Percentiles rank a stretch among this genome's conserved stretches.
Evolutionary conservation across 2,797 vertebrate species (phyloP).

Genomic region (Mormyrus hasselquistii): DNA sequence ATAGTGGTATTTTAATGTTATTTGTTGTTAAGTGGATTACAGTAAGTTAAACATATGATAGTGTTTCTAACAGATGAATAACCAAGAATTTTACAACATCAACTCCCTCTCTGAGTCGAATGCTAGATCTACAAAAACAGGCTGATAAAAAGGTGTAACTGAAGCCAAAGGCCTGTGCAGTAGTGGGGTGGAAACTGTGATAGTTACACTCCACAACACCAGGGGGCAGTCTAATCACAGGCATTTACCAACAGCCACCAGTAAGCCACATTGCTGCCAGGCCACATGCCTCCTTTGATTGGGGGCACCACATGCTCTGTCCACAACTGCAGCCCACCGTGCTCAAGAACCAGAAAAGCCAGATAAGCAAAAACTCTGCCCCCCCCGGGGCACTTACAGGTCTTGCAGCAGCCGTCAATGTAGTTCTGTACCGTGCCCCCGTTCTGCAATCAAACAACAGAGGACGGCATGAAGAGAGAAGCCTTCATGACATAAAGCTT

Average conservation of each 20-base stretch:
- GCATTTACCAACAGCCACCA: slow-evolving; percentile 48
- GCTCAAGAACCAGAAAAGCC: slow-evolving; percentile 48
- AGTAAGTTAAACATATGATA: neutral
- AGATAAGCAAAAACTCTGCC: slow-evolving; percentile 48
- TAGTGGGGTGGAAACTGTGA: slow-evolving; percentile 19
- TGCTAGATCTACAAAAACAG: slow-evolving; percentile 2
- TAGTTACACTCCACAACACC: slow-evolving; percentile 54
- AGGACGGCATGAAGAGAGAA: slow-evolving; percentile 47
- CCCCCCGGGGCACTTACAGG: slow-evolving; percentile 77
- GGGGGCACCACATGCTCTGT: slow-evolving; percentile 52
- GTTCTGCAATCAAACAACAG: slow-evolving; percentile 69
- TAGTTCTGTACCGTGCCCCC: slow-evolving; percentile 85
- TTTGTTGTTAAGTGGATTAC: neutral
- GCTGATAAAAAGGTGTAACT: slow-evolving; percentile 20
- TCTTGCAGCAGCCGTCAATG: slow-evolving; percentile 94
- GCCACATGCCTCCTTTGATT: slow-evolving; percentile 37
- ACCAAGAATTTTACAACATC: slow-evolving; percentile 25
- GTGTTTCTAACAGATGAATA: neutral
- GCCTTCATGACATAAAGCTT: neutral
- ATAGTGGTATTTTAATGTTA: neutral
- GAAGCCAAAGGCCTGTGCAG: neutral
- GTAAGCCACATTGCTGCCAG: slow-evolving; percentile 47
- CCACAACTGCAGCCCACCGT: slow-evolving; percentile 45
- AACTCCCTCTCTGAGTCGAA: neutral
- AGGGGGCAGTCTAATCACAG: slow-evolving; percentile 47